Base-by-base conservation (phyloP, 2,888 invertebrate genomes). In the Syritta pipiens region DNA sequence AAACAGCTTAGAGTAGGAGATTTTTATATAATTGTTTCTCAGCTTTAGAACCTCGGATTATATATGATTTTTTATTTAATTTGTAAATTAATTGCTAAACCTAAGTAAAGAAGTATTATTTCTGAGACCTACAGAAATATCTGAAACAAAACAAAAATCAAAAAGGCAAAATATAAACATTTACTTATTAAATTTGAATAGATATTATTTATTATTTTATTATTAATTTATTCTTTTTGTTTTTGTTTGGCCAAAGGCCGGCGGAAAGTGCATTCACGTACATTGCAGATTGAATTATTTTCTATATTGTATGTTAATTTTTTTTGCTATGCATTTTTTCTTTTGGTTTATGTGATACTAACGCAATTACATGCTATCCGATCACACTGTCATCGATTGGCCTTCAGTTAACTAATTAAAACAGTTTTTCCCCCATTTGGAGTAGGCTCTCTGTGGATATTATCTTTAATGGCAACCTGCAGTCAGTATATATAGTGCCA, bases 91-190 rank as follows among this genome's bases (percentile, higher is more conserved):
- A 79, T 62, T 57, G 7, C 22, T 57, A 26, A 12, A 24, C 37
- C 30, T 79, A 74, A 79, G 46, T 35, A 51, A 42, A 49, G 30
- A 72, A 74, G 79, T 79, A 79, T 79, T 79, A 62, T 79, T 79
- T 79, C 79, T 79, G 71, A 44, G 63, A 79, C 63, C 42, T 60
- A 57, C 72, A 82, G 82, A 83, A 81, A 82, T 82, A 82, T 81
- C 79, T 57, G 81, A 71, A 67, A 81, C 74, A 69, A 44, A 63
- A 81, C n/a, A 60, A 37, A 40, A 40, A 42, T 0, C 6, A 26
- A 24, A 20, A 55, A 28, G n/a, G 28, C 24, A 17, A 46, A 46
- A 57, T 46, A 14, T 17, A 26, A 65, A 46, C n/a, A 48, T 53
- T 20, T 42, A 71, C 65, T 71, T 71, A 65, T 14, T 35, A 35